Conservation (phyloP, 2,113 vertebrate genomes). For the Stomatorhinus ivindoensis region DNA sequence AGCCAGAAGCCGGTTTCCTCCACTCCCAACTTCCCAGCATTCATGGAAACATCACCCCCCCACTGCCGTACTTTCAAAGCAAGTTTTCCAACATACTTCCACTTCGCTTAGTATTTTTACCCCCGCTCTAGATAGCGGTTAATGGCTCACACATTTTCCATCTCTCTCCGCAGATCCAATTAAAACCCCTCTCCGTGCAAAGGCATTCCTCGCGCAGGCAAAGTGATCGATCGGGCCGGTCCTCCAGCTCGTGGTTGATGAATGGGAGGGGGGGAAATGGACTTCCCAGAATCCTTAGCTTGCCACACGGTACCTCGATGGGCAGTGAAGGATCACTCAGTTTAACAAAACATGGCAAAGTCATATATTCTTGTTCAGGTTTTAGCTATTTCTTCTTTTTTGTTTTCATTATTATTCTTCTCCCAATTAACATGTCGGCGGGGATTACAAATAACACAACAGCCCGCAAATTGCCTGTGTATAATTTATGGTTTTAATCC, state of each 20-base stretch:
- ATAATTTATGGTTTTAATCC: slow-evolving; percentile 25
- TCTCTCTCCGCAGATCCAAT: slow-evolving; percentile 44
- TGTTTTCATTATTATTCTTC: not conserved
- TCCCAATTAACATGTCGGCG: slow-evolving; percentile 9
- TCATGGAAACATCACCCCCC: not conserved
- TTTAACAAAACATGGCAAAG: slow-evolving; percentile 19
- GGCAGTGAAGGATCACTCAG: slow-evolving; percentile 32
- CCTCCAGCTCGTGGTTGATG: slow-evolving; percentile 40
- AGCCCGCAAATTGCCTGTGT: not conserved
- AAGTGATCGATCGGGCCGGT: slow-evolving; percentile 50
- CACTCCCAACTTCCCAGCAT: not conserved
- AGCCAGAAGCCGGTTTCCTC: not conserved
- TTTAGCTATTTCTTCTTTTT: not conserved
- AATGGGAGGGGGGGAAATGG: slow-evolving; percentile 49
- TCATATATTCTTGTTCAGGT: not conserved
- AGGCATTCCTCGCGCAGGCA: slow-evolving; percentile 51
- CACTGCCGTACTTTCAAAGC: not conserved
- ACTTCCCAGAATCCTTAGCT: slow-evolving; percentile 18
- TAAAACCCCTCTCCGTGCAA: slow-evolving; percentile 20
- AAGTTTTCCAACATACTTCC: not conserved
- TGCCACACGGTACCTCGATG: slow-evolving; percentile 12
- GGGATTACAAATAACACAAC: not conserved
- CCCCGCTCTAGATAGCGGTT: not conserved
- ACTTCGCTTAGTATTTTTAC: not conserved
- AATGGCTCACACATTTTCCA: slow-evolving; percentile 5